Evolutionary conservation across 2,113 vertebrate species (phyloP).

Genomic region (Xiphophorus hellerii): DNA sequence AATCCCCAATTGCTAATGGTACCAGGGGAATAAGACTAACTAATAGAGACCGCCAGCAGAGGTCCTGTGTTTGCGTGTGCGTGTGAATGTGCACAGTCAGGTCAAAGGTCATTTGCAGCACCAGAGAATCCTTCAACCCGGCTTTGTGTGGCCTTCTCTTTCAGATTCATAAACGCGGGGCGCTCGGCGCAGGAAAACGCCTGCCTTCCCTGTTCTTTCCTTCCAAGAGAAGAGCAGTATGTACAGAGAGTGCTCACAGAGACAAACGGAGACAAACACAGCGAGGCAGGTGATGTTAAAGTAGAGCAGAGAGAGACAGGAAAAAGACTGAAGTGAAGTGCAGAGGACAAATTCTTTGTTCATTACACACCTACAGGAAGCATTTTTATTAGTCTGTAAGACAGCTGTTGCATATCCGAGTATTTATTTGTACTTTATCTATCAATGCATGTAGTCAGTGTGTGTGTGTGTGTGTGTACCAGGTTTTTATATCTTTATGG

Average conservation of each 20-base stretch:
- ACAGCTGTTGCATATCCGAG: conserved; percentile 10
- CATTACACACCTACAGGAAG: not conserved
- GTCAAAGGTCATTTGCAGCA: conserved; percentile 48
- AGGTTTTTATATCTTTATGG: too few species aligned
- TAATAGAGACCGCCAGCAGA: not conserved
- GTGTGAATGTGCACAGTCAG: conserved; percentile 21
- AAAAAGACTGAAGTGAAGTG: not conserved
- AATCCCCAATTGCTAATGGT: not conserved
- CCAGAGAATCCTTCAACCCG: conserved; percentile 16
- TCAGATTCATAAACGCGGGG: not conserved
- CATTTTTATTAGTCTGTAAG: conserved; percentile 25
- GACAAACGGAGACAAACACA: not conserved
- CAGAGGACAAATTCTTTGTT: not conserved
- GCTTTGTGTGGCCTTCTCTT: conserved; percentile 23
- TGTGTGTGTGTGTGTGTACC: not conserved
- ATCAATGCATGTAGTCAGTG: not conserved
- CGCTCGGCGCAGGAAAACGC: not conserved
- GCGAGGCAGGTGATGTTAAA: not conserved
- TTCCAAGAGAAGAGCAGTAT: not conserved
- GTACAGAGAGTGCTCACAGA: too few species aligned
- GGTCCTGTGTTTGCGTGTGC: not conserved
- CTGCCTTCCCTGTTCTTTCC: not conserved
- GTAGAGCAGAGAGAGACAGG: too few species aligned
- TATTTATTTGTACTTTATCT: not conserved
- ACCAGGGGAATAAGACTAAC: not conserved